Percentiles rank a stretch among this genome's conserved stretches.
phyloP scores from a whole-genome alignment of 2,888 invertebrate genomes.

The Nomada ruficornis region DNA sequence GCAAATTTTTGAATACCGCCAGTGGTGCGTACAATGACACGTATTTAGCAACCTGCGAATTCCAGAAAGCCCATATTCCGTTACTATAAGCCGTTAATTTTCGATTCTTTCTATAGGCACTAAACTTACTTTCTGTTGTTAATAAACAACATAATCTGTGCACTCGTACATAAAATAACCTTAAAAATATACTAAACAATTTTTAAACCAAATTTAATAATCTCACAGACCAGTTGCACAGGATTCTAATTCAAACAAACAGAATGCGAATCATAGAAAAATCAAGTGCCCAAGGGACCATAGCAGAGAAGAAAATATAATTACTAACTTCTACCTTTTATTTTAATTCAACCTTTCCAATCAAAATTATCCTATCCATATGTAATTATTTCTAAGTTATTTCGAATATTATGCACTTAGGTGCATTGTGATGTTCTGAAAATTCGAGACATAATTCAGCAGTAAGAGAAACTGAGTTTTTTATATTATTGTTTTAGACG shows the following conservation, averaged over 20 bases:
- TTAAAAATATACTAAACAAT: constrained; percentile 39
- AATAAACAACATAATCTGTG: constrained; percentile 53
- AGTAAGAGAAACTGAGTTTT: neutral
- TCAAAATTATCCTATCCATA: neutral
- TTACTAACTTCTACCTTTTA: neutral
- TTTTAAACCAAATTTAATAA: neutral
- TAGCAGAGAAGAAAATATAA: constrained; percentile 14
- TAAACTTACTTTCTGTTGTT: neutral
- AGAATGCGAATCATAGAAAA: neutral
- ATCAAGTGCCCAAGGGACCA: neutral
- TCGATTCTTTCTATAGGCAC: neutral
- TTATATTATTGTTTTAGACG: constrained; percentile 60
- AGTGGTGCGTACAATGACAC: constrained; percentile 58
- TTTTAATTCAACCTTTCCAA: constrained; percentile 4
- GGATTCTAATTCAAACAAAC: neutral
- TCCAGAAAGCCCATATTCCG: constrained; percentile 9
- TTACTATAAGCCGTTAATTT: constrained; percentile 9
- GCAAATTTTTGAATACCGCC: constrained; percentile 34
- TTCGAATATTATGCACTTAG: neutral
- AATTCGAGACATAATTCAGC: neutral
- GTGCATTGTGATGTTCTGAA: neutral
- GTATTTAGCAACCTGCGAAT: constrained; percentile 53
- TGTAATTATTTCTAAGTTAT: neutral
- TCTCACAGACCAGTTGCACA: neutral
- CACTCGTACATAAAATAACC: constrained; percentile 36